phyloP scores from a whole-genome alignment of 2,797 vertebrate species.

The Bryconaethiops microstoma region DNA sequence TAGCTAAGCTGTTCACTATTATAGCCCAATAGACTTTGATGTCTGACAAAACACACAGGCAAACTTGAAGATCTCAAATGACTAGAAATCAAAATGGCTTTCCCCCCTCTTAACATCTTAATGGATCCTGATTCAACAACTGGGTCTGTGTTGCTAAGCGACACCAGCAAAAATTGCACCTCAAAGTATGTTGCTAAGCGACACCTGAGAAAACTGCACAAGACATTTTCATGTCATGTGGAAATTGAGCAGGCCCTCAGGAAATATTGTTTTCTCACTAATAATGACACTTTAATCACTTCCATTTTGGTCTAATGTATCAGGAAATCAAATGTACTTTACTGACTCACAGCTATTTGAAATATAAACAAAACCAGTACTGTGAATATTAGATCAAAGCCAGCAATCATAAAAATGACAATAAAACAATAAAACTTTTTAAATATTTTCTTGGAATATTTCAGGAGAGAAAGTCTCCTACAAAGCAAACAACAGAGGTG shows the following conservation, averaged over 20 bases:
- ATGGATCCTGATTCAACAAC: slow-evolving; percentile 63
- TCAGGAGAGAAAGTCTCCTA: slow-evolving; percentile 5
- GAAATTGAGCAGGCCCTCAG: slow-evolving; percentile 63
- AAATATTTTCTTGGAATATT: slow-evolving; percentile 38
- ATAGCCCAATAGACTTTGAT: slow-evolving; percentile 78
- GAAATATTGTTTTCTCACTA: slow-evolving; percentile 63
- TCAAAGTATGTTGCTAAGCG: slow-evolving; percentile 47
- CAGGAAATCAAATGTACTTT: slow-evolving; percentile 63
- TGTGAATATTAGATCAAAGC: slow-evolving; percentile 24
- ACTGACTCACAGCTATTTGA: slow-evolving; percentile 34
- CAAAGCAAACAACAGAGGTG: slow-evolving; percentile 36
- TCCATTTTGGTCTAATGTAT: slow-evolving; percentile 64
- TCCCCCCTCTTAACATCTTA: slow-evolving; percentile 54
- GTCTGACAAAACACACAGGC: slow-evolving; percentile 72
- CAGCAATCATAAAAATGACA: slow-evolving; percentile 23
- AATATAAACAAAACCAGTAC: slow-evolving; percentile 40
- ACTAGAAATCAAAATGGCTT: slow-evolving; percentile 71
- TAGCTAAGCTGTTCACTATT: slow-evolving; percentile 75
- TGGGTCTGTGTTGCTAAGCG: slow-evolving; percentile 61
- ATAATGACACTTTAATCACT: slow-evolving; percentile 69
- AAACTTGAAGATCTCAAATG: slow-evolving; percentile 73
- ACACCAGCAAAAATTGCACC: slow-evolving; percentile 66
- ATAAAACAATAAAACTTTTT: slow-evolving; percentile 29
- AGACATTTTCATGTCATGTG: slow-evolving; percentile 66
- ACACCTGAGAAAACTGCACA: slow-evolving; percentile 67